Evolutionary conservation across 2,888 invertebrate genomes (phyloP).

Genomic region (Mimas tiliae): DNA sequence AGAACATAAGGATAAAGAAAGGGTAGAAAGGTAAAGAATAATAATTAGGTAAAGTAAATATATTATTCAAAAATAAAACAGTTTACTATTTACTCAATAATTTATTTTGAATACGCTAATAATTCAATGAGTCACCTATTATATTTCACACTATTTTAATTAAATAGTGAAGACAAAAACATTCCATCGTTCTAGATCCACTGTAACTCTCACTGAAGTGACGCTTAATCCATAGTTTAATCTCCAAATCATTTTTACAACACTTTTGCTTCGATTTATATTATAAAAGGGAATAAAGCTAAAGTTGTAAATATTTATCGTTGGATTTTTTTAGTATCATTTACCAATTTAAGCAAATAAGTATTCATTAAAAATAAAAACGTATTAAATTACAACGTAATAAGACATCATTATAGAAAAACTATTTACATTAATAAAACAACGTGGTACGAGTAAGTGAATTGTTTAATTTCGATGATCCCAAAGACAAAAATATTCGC

Average conservation of each 20-base stretch:
- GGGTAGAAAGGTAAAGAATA: too few species aligned
- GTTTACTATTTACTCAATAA: conserved; percentile 65
- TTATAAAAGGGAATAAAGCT: conserved; percentile 42
- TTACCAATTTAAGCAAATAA: not conserved
- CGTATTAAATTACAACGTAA: not conserved
- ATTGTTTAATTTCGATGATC: not conserved
- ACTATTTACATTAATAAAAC: not conserved
- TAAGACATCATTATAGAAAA: not conserved
- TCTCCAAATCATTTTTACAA: conserved; percentile 12
- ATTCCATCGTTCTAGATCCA: conserved; percentile 45
- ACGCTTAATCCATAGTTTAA: not conserved
- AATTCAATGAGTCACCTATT: conserved; percentile 72
- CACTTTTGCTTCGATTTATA: conserved; percentile 39
- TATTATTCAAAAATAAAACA: conserved; percentile 39
- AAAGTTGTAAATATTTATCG: conserved; percentile 5
- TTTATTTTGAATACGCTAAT: conserved; percentile 80
- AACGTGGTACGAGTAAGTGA: not conserved
- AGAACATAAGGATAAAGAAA: too few species aligned
- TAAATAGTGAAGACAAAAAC: conserved; percentile 78
- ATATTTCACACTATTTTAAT: conserved; percentile 70
- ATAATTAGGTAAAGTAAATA: too few species aligned
- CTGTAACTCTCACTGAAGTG: not conserved
- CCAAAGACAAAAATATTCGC: conserved; percentile 6
- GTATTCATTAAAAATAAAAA: not conserved
- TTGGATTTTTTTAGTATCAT: not conserved